Evolutionary conservation across 2,113 vertebrate genomes (phyloP).

Genomic region (Laticauda colubrina): DNA sequence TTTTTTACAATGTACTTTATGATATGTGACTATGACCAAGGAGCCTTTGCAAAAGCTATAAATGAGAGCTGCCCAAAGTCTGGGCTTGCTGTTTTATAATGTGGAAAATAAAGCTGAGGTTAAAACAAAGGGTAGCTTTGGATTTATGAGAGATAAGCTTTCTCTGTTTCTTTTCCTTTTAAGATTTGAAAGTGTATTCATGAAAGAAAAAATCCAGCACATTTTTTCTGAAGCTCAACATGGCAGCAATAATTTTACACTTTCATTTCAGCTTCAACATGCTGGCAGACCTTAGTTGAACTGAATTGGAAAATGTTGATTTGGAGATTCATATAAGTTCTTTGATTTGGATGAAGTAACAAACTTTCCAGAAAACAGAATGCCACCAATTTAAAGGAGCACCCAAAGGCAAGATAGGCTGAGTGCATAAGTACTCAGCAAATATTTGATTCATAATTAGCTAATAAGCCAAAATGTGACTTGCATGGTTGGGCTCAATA

Average conservation of each 20-base stretch:
- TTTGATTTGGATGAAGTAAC: not conserved
- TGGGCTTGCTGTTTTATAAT: not conserved
- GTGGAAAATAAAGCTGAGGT: not conserved
- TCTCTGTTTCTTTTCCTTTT: not conserved
- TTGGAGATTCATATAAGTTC: not conserved
- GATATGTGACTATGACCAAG: not conserved
- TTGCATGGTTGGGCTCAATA: not conserved
- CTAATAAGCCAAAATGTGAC: not conserved
- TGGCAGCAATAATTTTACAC: not conserved
- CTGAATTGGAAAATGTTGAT: not conserved
- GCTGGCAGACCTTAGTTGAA: not conserved
- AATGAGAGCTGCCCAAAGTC: not conserved
- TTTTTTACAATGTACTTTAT: not conserved
- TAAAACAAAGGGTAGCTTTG: not conserved
- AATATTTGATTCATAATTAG: not conserved
- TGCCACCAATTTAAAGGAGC: not conserved
- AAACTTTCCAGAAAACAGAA: not conserved
- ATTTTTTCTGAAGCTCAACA: not conserved
- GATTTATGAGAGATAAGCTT: too few species aligned
- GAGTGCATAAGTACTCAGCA: not conserved
- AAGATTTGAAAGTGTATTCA: not conserved
- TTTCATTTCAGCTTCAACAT: not conserved
- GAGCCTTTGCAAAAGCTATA: not conserved
- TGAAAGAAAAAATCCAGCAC: not conserved
- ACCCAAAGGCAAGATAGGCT: not conserved